A percentile compares a stretch with the other conserved stretches of the same genome.
Evolutionary conservation across 2,797 vertebrate species (phyloP).

Genomic region (Phrynocephalus forsythii): DNA sequence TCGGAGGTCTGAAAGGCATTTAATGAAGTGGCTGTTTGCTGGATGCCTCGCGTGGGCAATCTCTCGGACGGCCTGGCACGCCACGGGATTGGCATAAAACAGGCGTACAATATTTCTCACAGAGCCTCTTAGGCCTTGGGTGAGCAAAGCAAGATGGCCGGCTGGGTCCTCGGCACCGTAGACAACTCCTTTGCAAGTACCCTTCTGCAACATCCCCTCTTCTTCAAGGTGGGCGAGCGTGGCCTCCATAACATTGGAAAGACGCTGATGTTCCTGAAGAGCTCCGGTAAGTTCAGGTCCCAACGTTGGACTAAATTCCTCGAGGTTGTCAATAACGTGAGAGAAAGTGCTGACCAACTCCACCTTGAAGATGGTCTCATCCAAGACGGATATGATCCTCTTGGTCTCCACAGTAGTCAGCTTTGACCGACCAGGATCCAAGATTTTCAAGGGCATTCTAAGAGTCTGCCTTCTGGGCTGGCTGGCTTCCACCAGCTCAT

Average conservation of each 20-base stretch:
- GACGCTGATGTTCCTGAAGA: slow-evolving; percentile 72
- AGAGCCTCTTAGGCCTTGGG: slow-evolving; percentile 75
- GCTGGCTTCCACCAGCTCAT: not conserved
- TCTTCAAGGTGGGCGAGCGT: slow-evolving; percentile 13
- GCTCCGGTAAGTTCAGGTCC: slow-evolving; percentile 61
- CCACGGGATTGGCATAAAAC: slow-evolving; percentile 65
- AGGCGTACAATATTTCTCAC: slow-evolving; percentile 79
- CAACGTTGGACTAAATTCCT: slow-evolving; percentile 43
- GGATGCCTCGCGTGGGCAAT: slow-evolving; percentile 35
- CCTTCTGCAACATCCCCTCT: slow-evolving; percentile 25
- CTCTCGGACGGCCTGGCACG: slow-evolving; percentile 55
- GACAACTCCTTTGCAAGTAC: not conserved
- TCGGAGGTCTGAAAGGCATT: slow-evolving; percentile 77
- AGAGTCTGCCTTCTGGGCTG: not conserved
- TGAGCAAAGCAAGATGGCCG: slow-evolving; percentile 32
- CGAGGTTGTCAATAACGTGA: slow-evolving; percentile 6
- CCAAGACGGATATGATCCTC: slow-evolving; percentile 79
- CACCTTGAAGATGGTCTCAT: slow-evolving; percentile 81
- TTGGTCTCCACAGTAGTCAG: slow-evolving; percentile 77
- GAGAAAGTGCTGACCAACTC: slow-evolving; percentile 80
- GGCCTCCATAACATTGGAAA: slow-evolving; percentile 67
- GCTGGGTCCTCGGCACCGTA: not conserved
- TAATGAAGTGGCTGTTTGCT: slow-evolving; percentile 64
- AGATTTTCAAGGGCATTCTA: slow-evolving; percentile 41
- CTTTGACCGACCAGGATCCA: slow-evolving; percentile 64